Evolutionary conservation across 2,113 vertebrate species (phyloP), one percentile per base, ranked within the genome.

Genomic region (Candoia aspera): DNA sequence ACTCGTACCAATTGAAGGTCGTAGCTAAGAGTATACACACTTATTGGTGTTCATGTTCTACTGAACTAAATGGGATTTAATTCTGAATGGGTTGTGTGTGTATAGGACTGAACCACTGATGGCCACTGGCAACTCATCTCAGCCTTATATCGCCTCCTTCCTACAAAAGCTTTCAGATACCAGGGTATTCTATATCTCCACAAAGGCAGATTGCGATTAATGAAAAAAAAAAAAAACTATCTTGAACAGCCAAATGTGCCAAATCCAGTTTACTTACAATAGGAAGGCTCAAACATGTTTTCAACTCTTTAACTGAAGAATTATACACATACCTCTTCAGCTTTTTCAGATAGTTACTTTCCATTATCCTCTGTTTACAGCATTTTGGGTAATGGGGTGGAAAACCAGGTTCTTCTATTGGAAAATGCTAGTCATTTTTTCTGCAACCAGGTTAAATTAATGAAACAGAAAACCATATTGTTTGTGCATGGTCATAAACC

Each of bases 401-500:
- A 46, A 86, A 13, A 64, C 62, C 11, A 3, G 89, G 17, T 86
- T 19, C 29, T 91, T 92, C n/a, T 84, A 17, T 0, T 79, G 15
- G 2, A 53, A 42, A 3, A 42, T 29, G 1, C 2, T 19, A 4
- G 54, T 46, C 8, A 55, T 64, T 58, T 57, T 85, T 60, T 89
- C 55, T 84, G 11, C n/a, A 15, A 8, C 13, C 58, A 26, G 4
- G 89, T 86, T 8, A 79, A 88, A 91, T 89, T 17, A 92, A 21
- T 88, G 94, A 92, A 95, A 94, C n/a, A 90, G 85, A 3, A 94
- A 64, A 93, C 46, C 91, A 24, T 54, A 91, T 92, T 90, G 11
- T 91, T 86, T 12, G 88, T 90, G 29, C 12, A 9, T 6, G 37
- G 86, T 55, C 92, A 55, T 64, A 93, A 94, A 83, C 91, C 87